These are phyloP conservation scores for Saimiri boliviensis DNA, from an alignment of 2,113 vertebrate genomes.

Conservation along the genomic window DNA sequence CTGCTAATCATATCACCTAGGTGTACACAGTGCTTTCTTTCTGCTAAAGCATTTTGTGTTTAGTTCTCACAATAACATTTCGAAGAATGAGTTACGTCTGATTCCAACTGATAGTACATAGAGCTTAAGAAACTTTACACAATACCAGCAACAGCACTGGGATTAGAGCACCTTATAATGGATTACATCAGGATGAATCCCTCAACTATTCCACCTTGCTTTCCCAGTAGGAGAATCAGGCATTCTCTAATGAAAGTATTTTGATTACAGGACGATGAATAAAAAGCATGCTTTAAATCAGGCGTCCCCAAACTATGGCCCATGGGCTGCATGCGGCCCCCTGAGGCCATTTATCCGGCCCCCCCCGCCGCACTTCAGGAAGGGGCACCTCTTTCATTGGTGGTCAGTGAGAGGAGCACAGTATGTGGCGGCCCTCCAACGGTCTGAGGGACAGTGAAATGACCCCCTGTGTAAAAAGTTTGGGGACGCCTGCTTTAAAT, in stretches of 20 bases:
- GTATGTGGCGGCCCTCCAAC: too few species aligned
- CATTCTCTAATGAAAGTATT: neutral
- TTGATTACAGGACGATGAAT: neutral
- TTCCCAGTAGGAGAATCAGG: neutral
- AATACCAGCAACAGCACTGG: neutral
- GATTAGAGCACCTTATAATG: neutral
- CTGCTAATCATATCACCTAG: neutral
- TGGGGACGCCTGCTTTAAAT: neutral
- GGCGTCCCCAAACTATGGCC: too few species aligned
- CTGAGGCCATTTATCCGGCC: too few species aligned
- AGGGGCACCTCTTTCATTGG: too few species aligned
- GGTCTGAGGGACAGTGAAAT: too few species aligned
- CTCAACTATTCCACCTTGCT: neutral
- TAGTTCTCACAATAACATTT: neutral
- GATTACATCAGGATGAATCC: neutral
- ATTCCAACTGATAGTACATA: neutral
- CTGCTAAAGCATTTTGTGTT: neutral
- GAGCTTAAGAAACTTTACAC: neutral
- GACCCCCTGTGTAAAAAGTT: too few species aligned
- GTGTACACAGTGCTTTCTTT: neutral
- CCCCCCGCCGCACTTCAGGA: too few species aligned
- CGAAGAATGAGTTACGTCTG: constrained; percentile 16
- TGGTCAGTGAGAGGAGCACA: too few species aligned
- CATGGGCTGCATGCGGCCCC: too few species aligned
- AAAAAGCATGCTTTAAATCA: neutral